Conservation (phyloP, 2,113 vertebrate species). For the Telmatochromis sp. region DNA sequence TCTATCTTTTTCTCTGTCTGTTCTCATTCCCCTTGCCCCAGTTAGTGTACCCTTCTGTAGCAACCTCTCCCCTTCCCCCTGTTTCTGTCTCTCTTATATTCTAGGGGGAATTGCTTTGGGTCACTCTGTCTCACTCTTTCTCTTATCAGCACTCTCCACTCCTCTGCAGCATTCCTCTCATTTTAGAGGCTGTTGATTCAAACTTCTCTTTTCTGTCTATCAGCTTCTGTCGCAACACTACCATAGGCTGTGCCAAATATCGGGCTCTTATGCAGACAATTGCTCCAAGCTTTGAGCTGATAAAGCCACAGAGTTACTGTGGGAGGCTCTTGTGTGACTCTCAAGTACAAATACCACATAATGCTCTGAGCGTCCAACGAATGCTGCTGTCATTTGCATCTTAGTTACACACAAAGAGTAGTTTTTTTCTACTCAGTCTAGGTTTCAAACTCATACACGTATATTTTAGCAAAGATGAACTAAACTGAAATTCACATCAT, state of each 20-base stretch:
- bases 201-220: slow-evolving; percentile 4
- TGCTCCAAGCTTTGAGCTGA: background rate
- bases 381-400: background rate
- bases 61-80: background rate
- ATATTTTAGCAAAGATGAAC: background rate
- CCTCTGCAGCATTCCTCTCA: slow-evolving; percentile 10
- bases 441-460: fast-evolving
- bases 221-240: background rate
- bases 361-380: background rate
- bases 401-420: background rate
- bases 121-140: slow-evolving; percentile 38
- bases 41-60: slow-evolving; percentile 1
- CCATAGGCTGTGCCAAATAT: slow-evolving; percentile 7
- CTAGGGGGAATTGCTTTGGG: slow-evolving; percentile 33
- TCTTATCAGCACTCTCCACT: slow-evolving; percentile 53
- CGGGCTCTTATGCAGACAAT: background rate
- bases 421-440: background rate
- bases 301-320: background rate
- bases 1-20: slow-evolving; percentile 8
- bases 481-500: background rate
- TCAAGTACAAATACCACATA: slow-evolving; percentile 28
- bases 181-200: slow-evolving; percentile 7
- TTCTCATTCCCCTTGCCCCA: slow-evolving; percentile 14
- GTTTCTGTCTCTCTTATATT: background rate
- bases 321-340: background rate